Evolutionary conservation across 2,888 invertebrate species (phyloP), one percentile per base, ranked within the genome.

Genomic region (Apotomis capreana): DNA sequence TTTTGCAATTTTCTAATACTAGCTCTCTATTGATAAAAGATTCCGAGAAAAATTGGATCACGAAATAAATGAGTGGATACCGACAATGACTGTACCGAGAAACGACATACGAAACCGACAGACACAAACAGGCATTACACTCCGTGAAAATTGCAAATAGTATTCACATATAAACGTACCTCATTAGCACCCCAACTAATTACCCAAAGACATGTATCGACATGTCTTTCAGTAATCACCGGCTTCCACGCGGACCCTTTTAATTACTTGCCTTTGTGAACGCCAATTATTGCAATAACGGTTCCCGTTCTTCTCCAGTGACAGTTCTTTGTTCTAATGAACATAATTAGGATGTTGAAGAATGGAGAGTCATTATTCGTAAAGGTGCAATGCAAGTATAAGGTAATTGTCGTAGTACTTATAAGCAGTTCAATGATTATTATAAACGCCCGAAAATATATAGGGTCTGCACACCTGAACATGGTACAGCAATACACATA

Each of bases 231-330:
- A 81, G 83, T 89, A 91, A 91, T 92, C 89, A 89, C 83, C 78
- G 75, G 83, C 87, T 89, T 89, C 88, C 87, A 89, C 84, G 84
- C 85, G 81, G 78, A 85, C 90, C 90, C 90, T 86, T 85, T 85
- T 89, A 89, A 91, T 92, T 90, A 90, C 84, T 74, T 13, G 52
- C 63, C 70, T 85, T 84, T 82, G 83, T 84, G 84, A 85, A 86
- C 80, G 87, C 86, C 89, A 89, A 91, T 91, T 90, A 90, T 89
- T 89, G 85, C 85, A 88, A 89, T 90, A 89, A 89, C 81, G 79
- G 83, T 83, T 83, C 79, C 83, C 84, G 83, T 81, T 81, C 83
- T 81, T 84, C 83, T 82, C 80, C 77, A 77, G 71, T 77, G 79
- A 78, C 79, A 77, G 79, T 75, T 79, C 84, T 82, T 80, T 81